Base-by-base conservation (phyloP, 2,113 vertebrate species). In the Hippocampus zosterae region DNA sequence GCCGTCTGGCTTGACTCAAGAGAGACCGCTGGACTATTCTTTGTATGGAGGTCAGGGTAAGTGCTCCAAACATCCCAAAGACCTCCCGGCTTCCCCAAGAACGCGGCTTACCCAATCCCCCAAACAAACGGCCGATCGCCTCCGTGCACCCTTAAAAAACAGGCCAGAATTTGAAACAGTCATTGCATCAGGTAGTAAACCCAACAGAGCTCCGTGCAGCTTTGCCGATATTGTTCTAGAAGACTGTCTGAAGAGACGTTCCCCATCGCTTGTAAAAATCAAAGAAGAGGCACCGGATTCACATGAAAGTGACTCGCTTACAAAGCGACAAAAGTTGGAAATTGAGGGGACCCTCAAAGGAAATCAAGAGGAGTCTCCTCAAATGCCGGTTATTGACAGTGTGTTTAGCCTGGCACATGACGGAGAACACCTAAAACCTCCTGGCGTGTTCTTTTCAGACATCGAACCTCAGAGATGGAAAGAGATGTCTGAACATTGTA, bases 331-430 rank as follows among this genome's bases (percentile, higher is more conserved):
- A 62, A 88, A 79, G 72, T 29, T 75, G 44, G 71, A 88, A 68
- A 63, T 3, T 2, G 67, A 66, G 19, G 62, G 60, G 0, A 65
- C 3, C 1, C 71, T 71, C 2, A 9, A 53, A 0, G 72, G 74
- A 68, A 69, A n/a, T 1, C 0, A 69, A 7, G 77, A 87, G 0
- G 21, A 77, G 33, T 96, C 93, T 5, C 94, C 94, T 0, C 95
- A 94, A 0, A 97, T 99, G 97, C 96, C 97, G 0, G 85, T 98
- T 40, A 99, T 98, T 63, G 92, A 96, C 80, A 95, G 88, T 0
- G 97, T 99, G 46, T 99, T 98, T 80, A 99, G 96, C 81, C 84
- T 98, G 87, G 97, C 96, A 0, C 94, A 94, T 2, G 96, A 95
- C 81, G 91, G 84, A 57, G 87, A 89, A 3, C 93, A 93, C 78